Base-by-base conservation (phyloP, 1,140 invertebrate species). In the Aphaenogaster rudis region DNA sequence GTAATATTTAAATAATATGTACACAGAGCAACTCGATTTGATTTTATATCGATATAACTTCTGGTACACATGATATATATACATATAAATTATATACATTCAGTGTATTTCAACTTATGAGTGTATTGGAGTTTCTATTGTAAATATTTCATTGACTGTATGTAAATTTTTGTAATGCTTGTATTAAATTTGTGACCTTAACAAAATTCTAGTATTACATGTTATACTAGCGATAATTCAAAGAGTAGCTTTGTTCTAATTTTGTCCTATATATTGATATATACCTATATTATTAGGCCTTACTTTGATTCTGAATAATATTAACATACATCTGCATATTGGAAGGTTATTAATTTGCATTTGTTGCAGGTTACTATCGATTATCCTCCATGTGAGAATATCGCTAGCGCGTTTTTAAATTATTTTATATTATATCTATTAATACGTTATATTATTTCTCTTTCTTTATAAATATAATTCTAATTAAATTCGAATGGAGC, bases 141-240 rank as follows among this genome's bases (percentile, higher is more conserved):
- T 76, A 71, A 88, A 61, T 52, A 78, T 71, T 81, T 78, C 11
- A 77, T 80, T 81, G 57, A 89, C 13, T 72, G 69, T 71, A 86
- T 86, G 88, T 89, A 86, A 79, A 89, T 69, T 87, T 89, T 88
- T 86, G 54, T 90, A 89, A 90, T 87, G 79, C 79, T 87, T 87
- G 67, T 63, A 90, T 90, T 74, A 86, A 88, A 88, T 52, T 42
- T 67, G 45, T 86, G 77, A 76, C 66, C 77, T 81, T 77, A 86
- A 87, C 63, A 52, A 81, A 88, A 63, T 36, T 87, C n/a, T 78
- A 81, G 28, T 48, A 84, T 74, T 74, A 82, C 54, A 84, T 76
- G 42, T 81, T 71, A 71, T 76, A 50, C 42, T 61, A 61, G 33
- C 42, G 28, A 74, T 45, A 76, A 74, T 74, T 48, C 33, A 48